Evolutionary conservation across 1,140 invertebrate species (phyloP).

Genomic region (Polypedilum vanderplanki): DNA sequence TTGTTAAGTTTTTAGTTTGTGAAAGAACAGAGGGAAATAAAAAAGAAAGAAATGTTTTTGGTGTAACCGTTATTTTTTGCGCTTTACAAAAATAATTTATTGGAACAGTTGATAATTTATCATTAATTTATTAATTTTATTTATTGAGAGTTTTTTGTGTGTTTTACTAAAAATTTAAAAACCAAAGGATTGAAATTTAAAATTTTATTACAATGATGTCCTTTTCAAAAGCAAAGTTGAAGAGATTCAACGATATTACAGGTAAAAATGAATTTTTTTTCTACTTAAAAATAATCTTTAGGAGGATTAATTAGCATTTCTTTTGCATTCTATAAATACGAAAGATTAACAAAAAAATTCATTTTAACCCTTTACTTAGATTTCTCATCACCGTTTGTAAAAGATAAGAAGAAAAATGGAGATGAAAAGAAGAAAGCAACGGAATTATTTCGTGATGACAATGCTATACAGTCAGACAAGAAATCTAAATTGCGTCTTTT

Average conservation of each 20-base stretch:
- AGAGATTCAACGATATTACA: conserved; percentile 27
- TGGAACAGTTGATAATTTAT: not conserved
- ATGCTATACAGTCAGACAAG: not conserved
- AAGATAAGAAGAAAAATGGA: conserved; percentile 8
- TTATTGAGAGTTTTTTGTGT: not conserved
- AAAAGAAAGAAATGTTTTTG: conserved; percentile 22
- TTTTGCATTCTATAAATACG: not conserved
- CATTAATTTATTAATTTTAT: not conserved
- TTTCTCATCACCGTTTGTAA: conserved; percentile 9
- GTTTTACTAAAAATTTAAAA: not conserved
- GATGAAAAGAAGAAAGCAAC: not conserved
- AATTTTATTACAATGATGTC: not conserved
- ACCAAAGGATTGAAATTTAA: not conserved
- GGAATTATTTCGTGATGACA: conserved; percentile 20
- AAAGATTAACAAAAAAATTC: not conserved
- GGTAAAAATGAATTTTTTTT: not conserved
- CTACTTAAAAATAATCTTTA: not conserved
- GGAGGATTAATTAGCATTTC: too few relatives aligned
- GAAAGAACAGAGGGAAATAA: not conserved
- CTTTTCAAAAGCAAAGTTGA: conserved; percentile 16
- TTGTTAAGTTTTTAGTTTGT: conserved; percentile 1
- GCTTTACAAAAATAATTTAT: not conserved
- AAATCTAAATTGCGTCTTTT: conserved; percentile 15
- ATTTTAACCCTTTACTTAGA: conserved; percentile 2
- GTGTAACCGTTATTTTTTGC: conserved; percentile 22